Base-by-base conservation (phyloP, 2,113 vertebrate species). In the Semnopithecus entellus region DNA sequence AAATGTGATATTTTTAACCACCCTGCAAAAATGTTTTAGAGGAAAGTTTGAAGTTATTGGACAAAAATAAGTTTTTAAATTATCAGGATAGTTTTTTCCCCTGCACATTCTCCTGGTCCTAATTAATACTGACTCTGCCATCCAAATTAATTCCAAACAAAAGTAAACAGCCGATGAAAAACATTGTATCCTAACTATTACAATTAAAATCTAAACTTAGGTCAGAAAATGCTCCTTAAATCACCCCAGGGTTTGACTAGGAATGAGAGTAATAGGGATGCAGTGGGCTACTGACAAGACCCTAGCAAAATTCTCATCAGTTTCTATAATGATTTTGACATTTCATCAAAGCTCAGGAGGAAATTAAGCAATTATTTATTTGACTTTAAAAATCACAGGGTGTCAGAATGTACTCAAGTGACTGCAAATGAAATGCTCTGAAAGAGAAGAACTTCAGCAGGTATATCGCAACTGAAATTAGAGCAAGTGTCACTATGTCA, bases 361-460 rank as follows among this genome's bases (percentile, higher is more conserved):
- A 96, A 97, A 98, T 59, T 90, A 40, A 93, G 68, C 48, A 96
- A 95, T 97, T 94, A 96, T 97, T 98, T 96, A 96, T 94, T 97
- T 95, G 97, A 88, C 89, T 97, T 97, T 91, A 95, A 89, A 97
- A 97, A 94, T 94, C 94, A 92, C 89, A 90, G 22, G 38, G 45
- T 95, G 89, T 97, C 97, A 96, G 55, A 88, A 92, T 95, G 82
- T 79, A 82, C 91, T 93, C 59, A 90, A 94, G 84, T 78, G 88
- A 93, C 85, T 84, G 85, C 64, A 94, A 72, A 93, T 81, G 92
- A 90, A 95, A 95, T 59, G n/a, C 68, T 90, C 92, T 97, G 73
- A 94, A 78, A 68, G 76, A 68, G 85, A 80, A 91, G 68, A 94
- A 72, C 75, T 75, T 32, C 52, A 75, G 59, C 61, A 43, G 52